Evolutionary conservation across 2,888 invertebrate genomes (phyloP), one percentile per base, ranked within the genome.

Genomic region (Sinohyriopsis cumingii): DNA sequence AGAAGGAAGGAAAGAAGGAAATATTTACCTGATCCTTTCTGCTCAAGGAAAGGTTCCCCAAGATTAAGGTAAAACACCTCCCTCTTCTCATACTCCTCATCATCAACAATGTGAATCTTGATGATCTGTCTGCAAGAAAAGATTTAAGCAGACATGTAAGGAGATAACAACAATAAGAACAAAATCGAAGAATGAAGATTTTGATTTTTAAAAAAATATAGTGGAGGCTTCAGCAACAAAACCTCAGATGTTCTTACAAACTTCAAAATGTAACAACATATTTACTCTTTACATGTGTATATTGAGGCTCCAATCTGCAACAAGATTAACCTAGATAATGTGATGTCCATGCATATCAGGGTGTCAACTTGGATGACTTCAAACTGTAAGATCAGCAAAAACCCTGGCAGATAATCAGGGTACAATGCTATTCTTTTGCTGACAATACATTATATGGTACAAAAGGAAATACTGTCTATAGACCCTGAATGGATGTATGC

Each of bases 71-170:
- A 96, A 91, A 99, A 97, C 28, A 95, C 92, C 55, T 97, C 96
- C 88, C 97, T 96, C 90, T 99, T 97, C 91, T 99, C 98, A 90
- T 99, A 99, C 88, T 97, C 97, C 91, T 99, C 98, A 89, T 98
- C 97, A 91, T 99, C 98, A 80, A 96, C 93, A 77, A 99, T 96
- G 84, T 94, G 94, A 78, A 99, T 92, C 65, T 93, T 92, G 87
- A 99, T 95, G 86, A 92, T 92, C 92, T 96, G 95, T 90, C 98
- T 99, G 94, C 33, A 95, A 94, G 67, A 73, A 69, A 69, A 69
- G 66, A 20, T 33, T 19, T 20, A 22, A 64, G 19, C 33, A 59
- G 24, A 15, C 33, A 45, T 63, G 57, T 56, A 67, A 22, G 25
- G 25, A 63, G 22, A 63, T 53, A 54, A 69, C 22, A 64, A 63